Percentiles rank a stretch among this genome's conserved stretches.
These are phyloP conservation scores for Bradypodion pumilum DNA, from an alignment of 2,797 vertebrate genomes.

Conservation along the genomic window DNA sequence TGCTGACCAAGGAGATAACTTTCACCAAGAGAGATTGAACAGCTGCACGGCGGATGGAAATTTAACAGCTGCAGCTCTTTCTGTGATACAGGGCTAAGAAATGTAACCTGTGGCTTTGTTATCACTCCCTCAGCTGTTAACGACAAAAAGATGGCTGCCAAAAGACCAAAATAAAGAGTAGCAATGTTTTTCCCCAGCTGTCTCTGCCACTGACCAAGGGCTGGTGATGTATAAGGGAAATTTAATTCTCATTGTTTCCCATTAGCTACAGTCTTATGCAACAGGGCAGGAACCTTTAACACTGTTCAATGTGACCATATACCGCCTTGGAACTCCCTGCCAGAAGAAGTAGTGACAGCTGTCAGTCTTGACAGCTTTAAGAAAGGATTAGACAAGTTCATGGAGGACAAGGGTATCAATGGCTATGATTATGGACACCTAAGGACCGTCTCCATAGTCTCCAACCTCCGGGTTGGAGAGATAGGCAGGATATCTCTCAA, in stretches of 20 bases:
- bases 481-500: too few species aligned
- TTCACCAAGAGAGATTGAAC: neutral
- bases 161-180: neutral
- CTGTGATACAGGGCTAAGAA: neutral
- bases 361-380: too few species aligned
- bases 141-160: neutral
- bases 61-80: slow-evolving; percentile 19
- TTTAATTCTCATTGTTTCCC: slow-evolving; percentile 1
- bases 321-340: too few species aligned
- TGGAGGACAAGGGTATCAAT: too few species aligned
- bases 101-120: neutral
- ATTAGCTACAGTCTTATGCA: neutral
- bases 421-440: too few species aligned
- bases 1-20: neutral
- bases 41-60: slow-evolving; percentile 17
- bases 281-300: neutral
- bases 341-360: too few species aligned
- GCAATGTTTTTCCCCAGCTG: slow-evolving; percentile 4
- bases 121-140: slow-evolving; percentile 1
- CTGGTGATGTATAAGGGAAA: neutral
- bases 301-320: neutral
- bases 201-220: slow-evolving; percentile 1
- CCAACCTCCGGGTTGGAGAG: too few species aligned
- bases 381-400: too few species aligned
- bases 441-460: too few species aligned